phyloP scores from a whole-genome alignment of 2,888 invertebrate species.

The Operophtera brumata region DNA sequence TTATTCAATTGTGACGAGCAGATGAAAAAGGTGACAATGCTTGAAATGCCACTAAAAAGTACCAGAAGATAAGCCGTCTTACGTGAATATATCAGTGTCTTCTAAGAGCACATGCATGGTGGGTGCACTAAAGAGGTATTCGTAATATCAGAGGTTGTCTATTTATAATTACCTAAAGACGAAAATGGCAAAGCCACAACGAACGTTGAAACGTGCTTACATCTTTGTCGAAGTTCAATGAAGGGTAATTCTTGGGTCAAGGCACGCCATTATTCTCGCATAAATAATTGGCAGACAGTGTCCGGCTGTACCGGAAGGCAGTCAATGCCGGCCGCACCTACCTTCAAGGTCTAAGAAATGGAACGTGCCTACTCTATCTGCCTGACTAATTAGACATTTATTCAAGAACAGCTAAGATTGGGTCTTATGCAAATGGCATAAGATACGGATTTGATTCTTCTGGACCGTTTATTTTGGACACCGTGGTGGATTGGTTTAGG shows the following conservation, averaged over 20 bases:
- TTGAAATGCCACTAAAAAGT: no score
- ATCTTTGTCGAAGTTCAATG: conserved; percentile 1
- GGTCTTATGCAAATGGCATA: neutral
- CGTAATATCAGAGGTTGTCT: no score
- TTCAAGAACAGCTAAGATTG: neutral
- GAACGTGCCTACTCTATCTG: conserved; percentile 37
- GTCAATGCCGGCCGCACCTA: conserved; percentile 45
- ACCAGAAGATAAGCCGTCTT: no score
- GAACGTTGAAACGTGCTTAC: neutral
- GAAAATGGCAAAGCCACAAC: no score
- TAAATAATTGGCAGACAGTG: conserved; percentile 32
- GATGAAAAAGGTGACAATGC: no score
- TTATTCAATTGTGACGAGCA: no score
- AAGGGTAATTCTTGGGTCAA: no score
- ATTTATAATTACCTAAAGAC: no score
- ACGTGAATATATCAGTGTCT: no score
- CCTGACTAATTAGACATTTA: conserved; percentile 10
- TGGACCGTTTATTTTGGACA: conserved; percentile 18
- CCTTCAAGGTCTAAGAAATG: conserved; percentile 74
- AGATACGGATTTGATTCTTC: neutral
- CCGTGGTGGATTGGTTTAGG: neutral
- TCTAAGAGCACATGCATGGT: no score
- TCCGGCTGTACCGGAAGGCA: conserved; percentile 60
- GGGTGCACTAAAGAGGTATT: no score
- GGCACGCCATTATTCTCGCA: neutral